phyloP scores from a whole-genome alignment of 2,113 vertebrate species.

The Salvelinus namaycush region DNA sequence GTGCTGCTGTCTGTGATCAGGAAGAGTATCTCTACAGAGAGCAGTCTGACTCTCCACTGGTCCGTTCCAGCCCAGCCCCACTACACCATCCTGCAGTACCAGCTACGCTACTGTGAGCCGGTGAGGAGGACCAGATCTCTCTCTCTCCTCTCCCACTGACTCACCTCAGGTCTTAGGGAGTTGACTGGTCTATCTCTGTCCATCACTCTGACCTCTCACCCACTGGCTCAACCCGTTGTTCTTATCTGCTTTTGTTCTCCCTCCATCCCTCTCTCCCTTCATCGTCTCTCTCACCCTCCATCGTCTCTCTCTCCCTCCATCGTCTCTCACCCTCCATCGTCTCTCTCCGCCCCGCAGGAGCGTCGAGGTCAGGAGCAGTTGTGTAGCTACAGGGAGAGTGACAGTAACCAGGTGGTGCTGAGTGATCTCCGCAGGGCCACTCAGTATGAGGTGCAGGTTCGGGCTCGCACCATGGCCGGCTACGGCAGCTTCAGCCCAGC shows the following conservation, averaged over 20 bases:
- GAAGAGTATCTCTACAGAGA: slow-evolving; percentile 77
- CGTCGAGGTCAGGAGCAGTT: slow-evolving; percentile 63
- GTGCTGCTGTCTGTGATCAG: slow-evolving; percentile 79
- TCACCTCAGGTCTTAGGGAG: neutral
- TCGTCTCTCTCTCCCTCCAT: neutral
- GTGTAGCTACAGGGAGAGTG: slow-evolving; percentile 75
- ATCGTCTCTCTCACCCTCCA: neutral
- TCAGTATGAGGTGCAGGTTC: slow-evolving; percentile 85
- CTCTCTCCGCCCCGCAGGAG: slow-evolving; percentile 34
- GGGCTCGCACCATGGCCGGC: slow-evolving; percentile 81
- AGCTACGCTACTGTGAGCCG: slow-evolving; percentile 89
- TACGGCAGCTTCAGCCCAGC: slow-evolving; percentile 83
- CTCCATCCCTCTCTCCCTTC: neutral
- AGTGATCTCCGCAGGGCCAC: slow-evolving; percentile 79
- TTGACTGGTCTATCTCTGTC: too few relatives aligned
- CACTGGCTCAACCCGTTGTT: neutral
- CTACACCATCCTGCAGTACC: slow-evolving; percentile 83
- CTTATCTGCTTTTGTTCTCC: neutral
- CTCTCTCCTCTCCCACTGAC: neutral
- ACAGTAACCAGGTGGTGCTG: slow-evolving; percentile 75
- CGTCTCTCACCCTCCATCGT: neutral
- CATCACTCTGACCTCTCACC: too few relatives aligned
- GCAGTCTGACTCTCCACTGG: slow-evolving; percentile 83
- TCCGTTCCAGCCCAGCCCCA: slow-evolving; percentile 71
- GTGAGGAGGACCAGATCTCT: slow-evolving; percentile 57